Conservation (phyloP, 2,888 invertebrate species). For the Aphrophora alni region DNA sequence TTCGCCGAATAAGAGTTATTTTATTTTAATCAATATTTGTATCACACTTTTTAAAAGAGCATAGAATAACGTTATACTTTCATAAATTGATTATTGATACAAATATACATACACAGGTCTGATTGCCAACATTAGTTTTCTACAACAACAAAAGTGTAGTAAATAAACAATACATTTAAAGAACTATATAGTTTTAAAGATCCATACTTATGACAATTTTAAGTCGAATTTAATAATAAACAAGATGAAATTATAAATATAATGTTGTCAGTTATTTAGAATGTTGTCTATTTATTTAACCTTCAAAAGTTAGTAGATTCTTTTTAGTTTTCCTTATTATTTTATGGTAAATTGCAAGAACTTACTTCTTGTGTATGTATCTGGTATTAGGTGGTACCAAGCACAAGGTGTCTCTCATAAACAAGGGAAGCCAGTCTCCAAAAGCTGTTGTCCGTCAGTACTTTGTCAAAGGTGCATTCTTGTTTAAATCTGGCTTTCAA, state of each 20-base stretch:
- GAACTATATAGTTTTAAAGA: not conserved
- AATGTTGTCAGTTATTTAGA: not conserved
- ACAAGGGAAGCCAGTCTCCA: too few relatives aligned
- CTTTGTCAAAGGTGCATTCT: too few relatives aligned
- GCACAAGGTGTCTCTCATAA: too few relatives aligned
- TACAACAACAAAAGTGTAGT: not conserved
- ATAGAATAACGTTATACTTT: too few relatives aligned
- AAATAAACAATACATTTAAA: not conserved
- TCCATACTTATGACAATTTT: not conserved
- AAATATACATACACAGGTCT: not conserved
- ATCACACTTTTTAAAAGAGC: not conserved
- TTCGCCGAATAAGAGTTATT: not conserved
- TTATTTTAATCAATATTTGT: not conserved
- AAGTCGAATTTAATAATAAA: not conserved
- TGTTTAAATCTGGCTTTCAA: too few relatives aligned
- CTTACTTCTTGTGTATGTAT: too few relatives aligned
- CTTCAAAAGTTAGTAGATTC: too few relatives aligned
- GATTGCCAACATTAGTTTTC: not conserved
- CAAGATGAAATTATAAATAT: not conserved
- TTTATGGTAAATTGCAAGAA: too few relatives aligned
- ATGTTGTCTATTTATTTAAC: not conserved
- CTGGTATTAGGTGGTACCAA: too few relatives aligned
- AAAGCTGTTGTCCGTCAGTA: too few relatives aligned
- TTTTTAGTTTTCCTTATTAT: too few relatives aligned
- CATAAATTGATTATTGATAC: too few relatives aligned